These are phyloP conservation scores for Tridacna crocea DNA, from an alignment of 2,888 invertebrate genomes.

Conservation along the genomic window DNA sequence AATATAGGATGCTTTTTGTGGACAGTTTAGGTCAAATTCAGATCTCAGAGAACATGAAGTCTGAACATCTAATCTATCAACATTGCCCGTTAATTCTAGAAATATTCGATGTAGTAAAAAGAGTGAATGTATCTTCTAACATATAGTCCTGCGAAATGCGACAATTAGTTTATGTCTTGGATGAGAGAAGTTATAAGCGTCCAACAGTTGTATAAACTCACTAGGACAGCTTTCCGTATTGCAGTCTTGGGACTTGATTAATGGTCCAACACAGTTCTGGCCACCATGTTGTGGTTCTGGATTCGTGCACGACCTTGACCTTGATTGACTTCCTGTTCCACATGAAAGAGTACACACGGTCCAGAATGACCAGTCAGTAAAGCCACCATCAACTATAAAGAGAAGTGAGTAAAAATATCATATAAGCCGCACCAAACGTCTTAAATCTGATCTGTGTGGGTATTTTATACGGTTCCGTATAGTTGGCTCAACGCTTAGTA, in stretches of 20 bases:
- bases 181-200: too few relatives aligned
- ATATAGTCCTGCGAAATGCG: too few relatives aligned
- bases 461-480: too few relatives aligned
- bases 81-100: neutral
- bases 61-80: too few relatives aligned
- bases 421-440: too few relatives aligned
- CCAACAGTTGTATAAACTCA: neutral
- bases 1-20: too few relatives aligned
- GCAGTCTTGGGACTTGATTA: neutral
- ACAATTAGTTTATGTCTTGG: too few relatives aligned
- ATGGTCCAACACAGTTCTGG: conserved; percentile 19
- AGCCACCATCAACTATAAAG: conserved; percentile 28
- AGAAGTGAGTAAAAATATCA: too few relatives aligned
- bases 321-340: conserved; percentile 29
- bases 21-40: too few relatives aligned
- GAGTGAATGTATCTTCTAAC: neutral
- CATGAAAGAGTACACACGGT: conserved; percentile 21
- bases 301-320: conserved; percentile 35
- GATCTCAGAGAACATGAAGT: too few relatives aligned
- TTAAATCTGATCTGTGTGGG: too few relatives aligned
- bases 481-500: too few relatives aligned
- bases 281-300: conserved; percentile 27
- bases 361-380: conserved; percentile 28
- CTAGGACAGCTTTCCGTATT: neutral
- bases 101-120: neutral